phyloP scores from a whole-genome alignment of 2,797 vertebrate species.

The Channa striata region DNA sequence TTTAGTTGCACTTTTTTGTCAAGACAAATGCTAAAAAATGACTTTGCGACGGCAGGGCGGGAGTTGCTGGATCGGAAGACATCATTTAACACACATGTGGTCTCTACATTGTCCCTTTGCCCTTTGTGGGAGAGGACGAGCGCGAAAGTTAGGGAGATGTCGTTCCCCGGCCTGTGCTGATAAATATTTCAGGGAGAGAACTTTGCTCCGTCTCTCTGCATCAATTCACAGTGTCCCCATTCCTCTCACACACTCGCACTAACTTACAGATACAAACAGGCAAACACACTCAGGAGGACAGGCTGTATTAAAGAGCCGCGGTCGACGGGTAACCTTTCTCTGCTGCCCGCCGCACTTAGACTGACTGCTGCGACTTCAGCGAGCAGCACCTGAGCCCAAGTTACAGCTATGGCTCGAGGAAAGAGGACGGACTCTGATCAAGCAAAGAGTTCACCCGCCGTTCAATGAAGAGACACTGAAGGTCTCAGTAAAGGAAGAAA shows the following conservation, averaged over 20 bases:
- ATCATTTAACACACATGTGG: constrained; percentile 55
- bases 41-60: constrained; percentile 8
- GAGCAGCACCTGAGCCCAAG: constrained; percentile 17
- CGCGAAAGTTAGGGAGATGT: constrained; percentile 63
- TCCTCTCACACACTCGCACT: constrained; percentile 43
- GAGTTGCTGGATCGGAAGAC: constrained; percentile 51
- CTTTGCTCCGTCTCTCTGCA: constrained; percentile 73
- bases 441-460: constrained; percentile 18
- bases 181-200: constrained; percentile 79
- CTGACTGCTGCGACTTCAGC: constrained; percentile 15
- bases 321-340: constrained; percentile 78
- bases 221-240: constrained; percentile 65
- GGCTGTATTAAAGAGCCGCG: constrained; percentile 56
- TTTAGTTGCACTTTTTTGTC: constrained; percentile 34
- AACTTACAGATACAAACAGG: constrained; percentile 49
- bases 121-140: constrained; percentile 55
- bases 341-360: constrained; percentile 53
- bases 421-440: constrained; percentile 11
- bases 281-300: constrained; percentile 51
- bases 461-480: constrained; percentile 21
- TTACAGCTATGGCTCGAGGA: constrained; percentile 40
- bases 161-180: constrained; percentile 51
- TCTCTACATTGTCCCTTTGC: constrained; percentile 44
- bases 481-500: constrained; percentile 1
- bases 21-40: constrained; percentile 13